These are phyloP conservation scores for Engraulis encrasicolus DNA, from an alignment of 2,113 vertebrate genomes.

Conservation along the genomic window DNA sequence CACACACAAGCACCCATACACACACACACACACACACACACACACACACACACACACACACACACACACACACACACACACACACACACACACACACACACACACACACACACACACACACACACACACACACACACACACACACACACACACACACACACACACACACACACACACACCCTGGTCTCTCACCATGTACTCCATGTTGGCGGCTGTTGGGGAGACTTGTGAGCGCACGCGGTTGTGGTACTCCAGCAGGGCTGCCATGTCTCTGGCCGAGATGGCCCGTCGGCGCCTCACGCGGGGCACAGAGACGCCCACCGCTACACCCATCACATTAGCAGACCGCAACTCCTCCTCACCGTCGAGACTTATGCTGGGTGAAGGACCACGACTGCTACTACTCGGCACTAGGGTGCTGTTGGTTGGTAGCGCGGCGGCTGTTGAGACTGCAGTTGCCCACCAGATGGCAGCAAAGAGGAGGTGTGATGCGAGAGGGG, in stretches of 20 bases:
- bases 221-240: slow-evolving; percentile 82
- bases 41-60: too few species aligned
- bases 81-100: not conserved
- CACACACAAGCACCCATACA: not conserved
- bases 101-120: not conserved
- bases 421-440: slow-evolving; percentile 62
- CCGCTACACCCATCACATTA: not conserved
- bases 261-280: slow-evolving; percentile 74
- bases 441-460: slow-evolving; percentile 59
- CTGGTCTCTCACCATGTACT: slow-evolving; percentile 84
- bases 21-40: slow-evolving; percentile 76
- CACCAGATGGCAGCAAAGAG: slow-evolving; percentile 78
- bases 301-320: slow-evolving; percentile 47
- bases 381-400: too few species aligned
- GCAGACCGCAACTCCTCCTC: not conserved
- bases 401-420: slow-evolving; percentile 50
- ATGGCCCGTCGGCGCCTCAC: slow-evolving; percentile 72
- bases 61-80: slow-evolving; percentile 10
- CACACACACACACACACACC: not conserved
- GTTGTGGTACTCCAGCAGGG: slow-evolving; percentile 87
- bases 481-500: slow-evolving; percentile 62
- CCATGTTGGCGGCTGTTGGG: slow-evolving; percentile 88
- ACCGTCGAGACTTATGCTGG: slow-evolving; percentile 15
- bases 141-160: not conserved
- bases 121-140: not conserved